Evolutionary conservation across 2,888 invertebrate species (phyloP).

Genomic region (Drosophila prolongata): DNA sequence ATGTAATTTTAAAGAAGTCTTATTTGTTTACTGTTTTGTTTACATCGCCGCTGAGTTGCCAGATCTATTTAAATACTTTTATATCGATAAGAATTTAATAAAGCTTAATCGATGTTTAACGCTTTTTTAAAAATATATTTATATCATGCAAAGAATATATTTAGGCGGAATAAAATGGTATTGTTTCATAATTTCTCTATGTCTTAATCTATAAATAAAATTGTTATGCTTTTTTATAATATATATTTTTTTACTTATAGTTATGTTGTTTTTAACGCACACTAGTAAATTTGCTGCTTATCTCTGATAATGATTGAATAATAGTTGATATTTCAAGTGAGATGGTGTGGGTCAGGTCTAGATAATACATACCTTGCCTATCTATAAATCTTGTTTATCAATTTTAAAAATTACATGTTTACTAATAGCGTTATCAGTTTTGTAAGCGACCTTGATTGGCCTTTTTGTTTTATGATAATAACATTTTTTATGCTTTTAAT

Average conservation of each 20-base stretch:
- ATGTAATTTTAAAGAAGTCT: constrained; percentile 14
- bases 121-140: not conserved
- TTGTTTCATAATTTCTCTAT: no score
- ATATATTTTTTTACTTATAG: not conserved
- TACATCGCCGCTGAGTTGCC: not conserved
- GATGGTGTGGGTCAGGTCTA: not conserved
- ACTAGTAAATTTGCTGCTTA: not conserved
- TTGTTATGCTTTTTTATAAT: not conserved
- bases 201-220: no score
- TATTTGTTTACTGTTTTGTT: constrained; percentile 19
- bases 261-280: not conserved
- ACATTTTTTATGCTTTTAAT: not conserved
- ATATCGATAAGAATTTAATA: constrained; percentile 6
- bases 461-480: not conserved
- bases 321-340: constrained; percentile 18
- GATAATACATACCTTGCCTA: constrained; percentile 27
- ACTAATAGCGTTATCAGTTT: not conserved
- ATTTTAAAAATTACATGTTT: constrained; percentile 7
- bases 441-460: not conserved
- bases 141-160: no score
- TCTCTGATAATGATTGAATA: constrained; percentile 12
- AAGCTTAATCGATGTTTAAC: not conserved
- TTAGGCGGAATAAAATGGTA: no score
- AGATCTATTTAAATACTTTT: not conserved
- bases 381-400: constrained; percentile 21